Evolutionary conservation across 2,888 invertebrate genomes (phyloP), one percentile per base, ranked within the genome.

Genomic region (Spisula subtruncata): DNA sequence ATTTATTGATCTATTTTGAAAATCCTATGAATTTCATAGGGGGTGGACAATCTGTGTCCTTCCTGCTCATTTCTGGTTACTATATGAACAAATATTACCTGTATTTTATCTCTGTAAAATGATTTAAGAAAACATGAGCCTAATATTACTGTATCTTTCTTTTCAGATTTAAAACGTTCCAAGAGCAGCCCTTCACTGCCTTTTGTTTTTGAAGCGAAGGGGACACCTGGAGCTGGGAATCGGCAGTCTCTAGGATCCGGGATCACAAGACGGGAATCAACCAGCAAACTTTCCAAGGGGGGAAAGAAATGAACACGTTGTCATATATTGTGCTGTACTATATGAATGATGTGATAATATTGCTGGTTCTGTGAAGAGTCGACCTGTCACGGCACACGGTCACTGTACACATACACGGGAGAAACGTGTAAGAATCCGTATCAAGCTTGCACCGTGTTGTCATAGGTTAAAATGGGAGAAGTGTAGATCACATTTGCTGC

Each of bases 181-280:
- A 95, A 95, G 92, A 96, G 96, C 91, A 96, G 95, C 90, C 96
- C 96, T 29, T 94, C 95, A 20, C 91, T 96, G n/a, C 96, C 96
- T 35, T 95, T 93, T 91, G 94, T 95, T 41, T 95, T 96, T 91
- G 95, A 94, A 89, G 94, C 91, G 20, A 91, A 87, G 51, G 88
- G 86, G 18, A 75, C 86, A 6, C n/a, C 86, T 75, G 75, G 75
- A 75, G 75, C 35, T 4, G 75, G 16, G 16, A 75, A 75, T 16
- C 56, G 86, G n/a, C 86, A 79, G 48, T 32, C 81, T 10, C 60
- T 60, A 35, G 35, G 83, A n/a, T 29, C 89, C 0, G 88, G 88
- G 1, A 29, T 90, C 29, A 71, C 66, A n/a, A 89, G 92, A 14
- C 82, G 90, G 18, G 90, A 92, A 41, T 92, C 92, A 4, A 35